Evolutionary conservation across 2,888 invertebrate species (phyloP), one percentile per base, ranked within the genome.

Genomic region (Cantharis rustica): DNA sequence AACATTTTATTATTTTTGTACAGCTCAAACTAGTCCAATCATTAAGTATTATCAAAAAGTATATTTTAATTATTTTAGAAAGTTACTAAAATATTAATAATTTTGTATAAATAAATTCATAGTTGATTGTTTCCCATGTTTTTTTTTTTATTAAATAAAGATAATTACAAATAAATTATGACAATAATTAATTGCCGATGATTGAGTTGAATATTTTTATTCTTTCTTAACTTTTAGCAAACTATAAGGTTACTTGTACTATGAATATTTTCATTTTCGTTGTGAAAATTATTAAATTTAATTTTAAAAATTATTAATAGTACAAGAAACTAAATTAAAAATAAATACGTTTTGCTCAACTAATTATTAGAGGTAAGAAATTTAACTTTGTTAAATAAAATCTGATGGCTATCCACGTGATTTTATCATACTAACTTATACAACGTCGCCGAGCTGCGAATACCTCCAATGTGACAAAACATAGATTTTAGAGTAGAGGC

Each of bases 1-100:
- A 47, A n/a, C 47, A 47, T 47, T 47, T 47, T 47, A 47, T 47
- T 47, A 27, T 70, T 68, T 73, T 73, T 73, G 69, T 71, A 64
- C 73, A 77, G 79, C 79, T 79, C 80, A 80, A 80, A 77, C 81
- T 81, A 81, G 81, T 81, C 81, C 76, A 75, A 80, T 76, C 80
- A 78, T 80, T 80, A 76, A 80, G 81, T 81, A 81, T 81, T 81
- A 81, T 79, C 77, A 75, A 74, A 74, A 66, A 20, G 13, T 66
- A 66, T 66, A 66, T 20, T 20, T 47, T 47, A 47, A 47, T 47
- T 47, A 47, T 47, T 47, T n/a, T 47, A 47, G 47, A n/a, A 47
- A 47, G n/a, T 47, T 47, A 47, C 47, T n/a, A 47, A 47, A 47
- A 47, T 47, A 47, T 47, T 47, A 47, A 47, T 20, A 66, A 66